Base-by-base conservation (phyloP, 2,113 vertebrate species). In the Sprattus sprattus region DNA sequence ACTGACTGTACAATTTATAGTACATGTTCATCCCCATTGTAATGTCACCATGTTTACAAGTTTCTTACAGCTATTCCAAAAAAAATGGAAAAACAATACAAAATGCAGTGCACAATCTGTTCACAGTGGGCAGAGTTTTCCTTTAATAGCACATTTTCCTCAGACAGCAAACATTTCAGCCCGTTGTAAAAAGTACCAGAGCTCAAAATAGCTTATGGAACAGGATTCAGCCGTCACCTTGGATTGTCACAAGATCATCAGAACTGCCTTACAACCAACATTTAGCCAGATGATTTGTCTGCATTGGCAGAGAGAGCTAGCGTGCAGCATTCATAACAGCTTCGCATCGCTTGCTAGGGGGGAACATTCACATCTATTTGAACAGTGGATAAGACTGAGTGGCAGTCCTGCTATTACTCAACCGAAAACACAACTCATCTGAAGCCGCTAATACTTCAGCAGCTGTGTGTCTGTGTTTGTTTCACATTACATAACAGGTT, bases 401-500 rank as follows among this genome's bases (percentile, higher is more conserved):
- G 25, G 25, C 10, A 78, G 28, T 78, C 39, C 25, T 15, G 13
- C 32, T 16, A 28, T 32, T 5, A 78, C 71, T 18, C 71, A 39
- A 64, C 25, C 25, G 2, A 32, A 39, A 78, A 9, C 16, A 39
- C 71, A 78, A 39, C 71, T 39, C 18, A 60, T 60, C 52, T 18
- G 52, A 54, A 20, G 52, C 18, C 16, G 15, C 4, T 54, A 54
- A 75, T 75, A 67, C 64, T 25, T 28, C 25, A 78, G 28, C 25
- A 78, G 25, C 71, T 32, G 71, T 32, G 71, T 39, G 39, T 39
- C 39, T 39, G 39, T 39, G 13, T 11, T 39, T 78, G 71, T 32
- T 78, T 78, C 71, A 78, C 32, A 78, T 78, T 78, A 78, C 16
- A 78, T 78, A 78, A 78, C 71, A 4, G 71, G 71, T 39, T 78